A percentile compares a stretch with the other conserved stretches of the same genome.
phyloP scores from a whole-genome alignment of 2,888 invertebrate genomes.

The Lomographa bimaculata region DNA sequence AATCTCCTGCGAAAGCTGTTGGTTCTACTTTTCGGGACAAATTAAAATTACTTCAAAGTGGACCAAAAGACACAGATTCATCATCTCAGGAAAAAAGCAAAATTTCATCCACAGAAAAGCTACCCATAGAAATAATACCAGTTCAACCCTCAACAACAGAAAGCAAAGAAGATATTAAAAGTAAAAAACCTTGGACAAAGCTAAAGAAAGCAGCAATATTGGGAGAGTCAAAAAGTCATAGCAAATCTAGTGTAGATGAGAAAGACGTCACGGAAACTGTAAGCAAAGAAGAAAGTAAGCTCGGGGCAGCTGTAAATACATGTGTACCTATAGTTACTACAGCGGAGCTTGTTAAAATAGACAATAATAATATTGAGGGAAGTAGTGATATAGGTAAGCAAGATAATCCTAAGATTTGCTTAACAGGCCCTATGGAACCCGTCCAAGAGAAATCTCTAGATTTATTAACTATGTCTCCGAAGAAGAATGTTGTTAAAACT shows the following conservation, averaged over 20 bases:
- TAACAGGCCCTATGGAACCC: constrained; percentile 73
- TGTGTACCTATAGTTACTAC: constrained; percentile 68
- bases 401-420: constrained; percentile 69
- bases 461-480: constrained; percentile 70
- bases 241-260: constrained; percentile 64
- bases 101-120: constrained; percentile 51
- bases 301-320: constrained; percentile 58
- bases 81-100: constrained; percentile 56
- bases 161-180: constrained; percentile 62
- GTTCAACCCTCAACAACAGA: constrained; percentile 47
- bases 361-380: constrained; percentile 72
- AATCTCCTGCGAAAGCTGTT: constrained; percentile 77
- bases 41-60: constrained; percentile 72
- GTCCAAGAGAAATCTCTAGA: constrained; percentile 75
- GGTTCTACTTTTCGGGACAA: constrained; percentile 78
- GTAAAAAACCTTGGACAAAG: constrained; percentile 89
- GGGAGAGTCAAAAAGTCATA: constrained; percentile 75
- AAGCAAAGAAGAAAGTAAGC: constrained; percentile 47
- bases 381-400: constrained; percentile 60
- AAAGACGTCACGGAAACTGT: constrained; percentile 51
- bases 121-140: constrained; percentile 57
- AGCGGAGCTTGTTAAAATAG: constrained; percentile 76
- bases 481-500: constrained; percentile 52
- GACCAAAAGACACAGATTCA: constrained; percentile 58
- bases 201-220: constrained; percentile 89